Conservation (phyloP, 2,888 invertebrate genomes). For the Oscheius sp. region DNA sequence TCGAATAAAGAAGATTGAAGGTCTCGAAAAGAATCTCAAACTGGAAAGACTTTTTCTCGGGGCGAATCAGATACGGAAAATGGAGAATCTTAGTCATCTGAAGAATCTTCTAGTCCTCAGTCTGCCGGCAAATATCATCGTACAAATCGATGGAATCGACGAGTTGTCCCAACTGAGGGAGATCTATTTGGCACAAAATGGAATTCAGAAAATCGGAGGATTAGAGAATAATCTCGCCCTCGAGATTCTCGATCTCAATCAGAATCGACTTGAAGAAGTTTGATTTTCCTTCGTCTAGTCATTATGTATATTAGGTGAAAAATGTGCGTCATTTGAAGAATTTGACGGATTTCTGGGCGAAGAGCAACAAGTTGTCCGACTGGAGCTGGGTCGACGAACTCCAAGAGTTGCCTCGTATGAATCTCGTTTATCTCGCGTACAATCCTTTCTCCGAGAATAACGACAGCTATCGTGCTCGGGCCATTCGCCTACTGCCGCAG, state of each 20-base stretch:
- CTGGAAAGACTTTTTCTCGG: constrained; percentile 80
- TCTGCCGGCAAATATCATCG: constrained; percentile 54
- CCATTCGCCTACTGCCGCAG: constrained; percentile 43
- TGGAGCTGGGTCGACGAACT: constrained; percentile 54
- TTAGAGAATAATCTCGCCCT: constrained; percentile 73
- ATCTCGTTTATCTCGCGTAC: constrained; percentile 55
- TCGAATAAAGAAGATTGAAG: constrained; percentile 76
- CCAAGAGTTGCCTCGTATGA: constrained; percentile 45
- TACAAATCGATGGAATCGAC: constrained; percentile 74
- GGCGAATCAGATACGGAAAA: constrained; percentile 78
- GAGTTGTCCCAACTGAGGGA: constrained; percentile 82
- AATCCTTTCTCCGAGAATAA: constrained; percentile 48
- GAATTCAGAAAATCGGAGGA: constrained; percentile 81
- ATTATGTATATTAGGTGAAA: no score
- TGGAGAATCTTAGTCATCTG: constrained; percentile 46
- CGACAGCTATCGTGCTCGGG: constrained; percentile 26
- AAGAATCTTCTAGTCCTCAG: constrained; percentile 50
- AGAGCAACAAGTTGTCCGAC: constrained; percentile 55
- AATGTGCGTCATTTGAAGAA: constrained; percentile 52
- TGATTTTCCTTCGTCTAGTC: no score
- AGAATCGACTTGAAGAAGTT: constrained; percentile 55
- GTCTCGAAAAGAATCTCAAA: constrained; percentile 45
- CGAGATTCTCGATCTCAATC: constrained; percentile 61
- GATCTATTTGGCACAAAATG: constrained; percentile 92
- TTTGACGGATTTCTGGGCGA: constrained; percentile 64